Base-by-base conservation (phyloP, 1,140 invertebrate genomes). In the Drosophila sturtevanti region DNA sequence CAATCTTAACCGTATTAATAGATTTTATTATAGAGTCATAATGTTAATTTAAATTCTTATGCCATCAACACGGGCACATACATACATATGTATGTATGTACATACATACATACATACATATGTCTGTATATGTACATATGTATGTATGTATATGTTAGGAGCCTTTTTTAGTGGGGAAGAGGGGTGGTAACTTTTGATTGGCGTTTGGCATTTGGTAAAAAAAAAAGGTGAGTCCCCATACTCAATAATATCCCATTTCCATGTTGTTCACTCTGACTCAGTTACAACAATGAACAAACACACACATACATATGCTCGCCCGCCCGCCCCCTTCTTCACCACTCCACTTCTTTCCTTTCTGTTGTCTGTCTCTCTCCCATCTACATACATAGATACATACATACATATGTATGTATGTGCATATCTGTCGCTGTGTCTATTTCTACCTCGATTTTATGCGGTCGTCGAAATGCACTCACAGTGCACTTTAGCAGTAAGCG, bases 231-330 rank as follows among this genome's bases (percentile, higher is more conserved):
- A 48, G 2, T 21, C 16, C 55, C 55, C 27, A 27, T 6, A 6
- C 54, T 1, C 18, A 37, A 68, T 71, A 72, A 75, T 74, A 75
- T 75, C 72, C 72, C 72, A 80, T 65, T 60, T 70, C 67, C 77
- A 75, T 79, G 63, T 54, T 34, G 22, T 35, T 68, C 27, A 44
- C 72, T 79, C 37, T 76, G 72, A 68, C 66, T 77, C 73, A 76
- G 59, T 69, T 59, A 68, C 27, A 54, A 37, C 51, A 56, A 60
- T 21, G 22, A 22, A n/a, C 9, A 68, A 44, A 41, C 21, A n/a
- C 34, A 74, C 38, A 67, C 31, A 68, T 31, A 64, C 63, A 62
- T n/a, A n/a, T n/a, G 58, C 54, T 60, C 44, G 7, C 3, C 27
- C 27, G 27, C 27, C 27, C 27, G 27, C 41, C 9, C 41, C 1